Conservation (phyloP, 1,140 invertebrate genomes). For the Drosophila saltans region DNA sequence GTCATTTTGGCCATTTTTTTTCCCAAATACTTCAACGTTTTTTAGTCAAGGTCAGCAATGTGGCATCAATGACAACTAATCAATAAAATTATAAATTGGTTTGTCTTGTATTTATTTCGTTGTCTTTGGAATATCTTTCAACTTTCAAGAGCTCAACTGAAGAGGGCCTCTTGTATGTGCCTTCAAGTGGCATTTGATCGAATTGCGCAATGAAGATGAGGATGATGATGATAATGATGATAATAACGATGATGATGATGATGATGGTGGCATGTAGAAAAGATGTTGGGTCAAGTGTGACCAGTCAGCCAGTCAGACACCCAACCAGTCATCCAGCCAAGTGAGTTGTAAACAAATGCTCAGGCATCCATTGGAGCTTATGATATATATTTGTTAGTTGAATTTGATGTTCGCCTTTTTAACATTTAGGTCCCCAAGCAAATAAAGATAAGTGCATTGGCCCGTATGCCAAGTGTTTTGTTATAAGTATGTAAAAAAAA, state of each 20-base stretch:
- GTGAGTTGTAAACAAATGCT: constrained; percentile 72
- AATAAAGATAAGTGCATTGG: constrained; percentile 74
- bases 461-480: constrained; percentile 60
- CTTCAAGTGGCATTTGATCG: constrained; percentile 40
- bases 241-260: constrained; percentile 24
- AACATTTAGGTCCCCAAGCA: constrained; percentile 57
- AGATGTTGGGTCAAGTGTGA: constrained; percentile 58
- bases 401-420: constrained; percentile 39
- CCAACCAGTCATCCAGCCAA: constrained; percentile 42
- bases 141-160: constrained; percentile 33
- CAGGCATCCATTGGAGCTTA: constrained; percentile 32
- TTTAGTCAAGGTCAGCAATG: constrained; percentile 53
- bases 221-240: constrained; percentile 5
- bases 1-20: constrained; percentile 19
- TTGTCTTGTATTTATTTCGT: neutral
- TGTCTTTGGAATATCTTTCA: constrained; percentile 23
- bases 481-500: constrained; percentile 59
- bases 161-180: constrained; percentile 32
- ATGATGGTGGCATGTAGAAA: neutral
- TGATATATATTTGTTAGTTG: constrained; percentile 35
- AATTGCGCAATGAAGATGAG: constrained; percentile 47
- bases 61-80: constrained; percentile 70
- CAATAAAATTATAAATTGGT: constrained; percentile 57
- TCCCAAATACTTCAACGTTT: constrained; percentile 44
- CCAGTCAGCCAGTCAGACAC: constrained; percentile 30